Evolutionary conservation across 2,113 vertebrate species (phyloP).

Genomic region (Anolis carolinensis): DNA sequence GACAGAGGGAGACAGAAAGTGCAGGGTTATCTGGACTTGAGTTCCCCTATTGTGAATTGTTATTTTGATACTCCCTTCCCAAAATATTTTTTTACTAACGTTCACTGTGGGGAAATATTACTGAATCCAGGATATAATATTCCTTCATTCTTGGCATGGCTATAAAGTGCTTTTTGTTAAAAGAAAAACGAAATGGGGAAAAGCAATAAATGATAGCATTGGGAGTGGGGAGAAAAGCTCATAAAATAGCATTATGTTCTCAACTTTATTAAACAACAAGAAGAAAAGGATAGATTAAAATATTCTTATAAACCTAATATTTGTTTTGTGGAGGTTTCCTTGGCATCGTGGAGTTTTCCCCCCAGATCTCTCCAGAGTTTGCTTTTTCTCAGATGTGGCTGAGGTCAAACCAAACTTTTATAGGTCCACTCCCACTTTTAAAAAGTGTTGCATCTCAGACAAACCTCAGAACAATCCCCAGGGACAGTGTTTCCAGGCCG

Average conservation of each 20-base stretch:
- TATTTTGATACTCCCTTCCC: constrained; percentile 62
- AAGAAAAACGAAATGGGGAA: constrained; percentile 50
- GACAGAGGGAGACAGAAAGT: background rate
- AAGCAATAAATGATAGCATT: constrained; percentile 56
- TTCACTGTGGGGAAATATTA: constrained; percentile 16
- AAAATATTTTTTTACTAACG: constrained; percentile 41
- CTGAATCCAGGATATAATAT: constrained; percentile 62
- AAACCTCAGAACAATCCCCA: background rate
- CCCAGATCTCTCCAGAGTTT: background rate
- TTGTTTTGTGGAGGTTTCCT: constrained; percentile 48
- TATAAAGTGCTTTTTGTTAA: constrained; percentile 47
- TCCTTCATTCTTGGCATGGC: constrained; percentile 60
- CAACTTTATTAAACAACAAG: constrained; percentile 50
- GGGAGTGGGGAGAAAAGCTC: background rate
- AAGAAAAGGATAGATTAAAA: constrained; percentile 47
- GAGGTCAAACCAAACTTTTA: background rate
- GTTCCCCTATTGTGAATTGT: constrained; percentile 58
- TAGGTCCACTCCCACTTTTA: constrained; percentile 26
- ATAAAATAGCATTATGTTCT: constrained; percentile 50
- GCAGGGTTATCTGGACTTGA: constrained; percentile 49
- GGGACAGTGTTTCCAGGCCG: background rate
- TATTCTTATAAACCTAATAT: constrained; percentile 41
- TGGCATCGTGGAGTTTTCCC: constrained; percentile 7
- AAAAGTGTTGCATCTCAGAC: constrained; percentile 38
- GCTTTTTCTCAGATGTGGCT: constrained; percentile 11